A percentile compares a stretch with the other conserved stretches of the same genome.
phyloP scores from a whole-genome alignment of 2,113 vertebrate genomes.

The Opisthocomus hoazin region DNA sequence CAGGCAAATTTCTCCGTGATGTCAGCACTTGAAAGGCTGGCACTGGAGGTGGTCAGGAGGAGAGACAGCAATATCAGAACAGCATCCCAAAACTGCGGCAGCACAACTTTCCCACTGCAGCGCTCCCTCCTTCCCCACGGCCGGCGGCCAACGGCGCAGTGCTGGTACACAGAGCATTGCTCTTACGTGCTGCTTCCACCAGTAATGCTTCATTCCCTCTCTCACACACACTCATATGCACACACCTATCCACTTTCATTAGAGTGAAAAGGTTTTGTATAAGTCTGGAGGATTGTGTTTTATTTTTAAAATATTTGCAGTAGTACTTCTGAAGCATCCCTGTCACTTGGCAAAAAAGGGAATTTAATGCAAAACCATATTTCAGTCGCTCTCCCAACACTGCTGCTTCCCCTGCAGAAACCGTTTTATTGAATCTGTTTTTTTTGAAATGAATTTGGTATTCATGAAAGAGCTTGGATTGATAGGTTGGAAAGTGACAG shows the following conservation, averaged over 20 bases:
- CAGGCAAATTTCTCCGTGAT: neutral
- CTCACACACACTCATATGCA: neutral
- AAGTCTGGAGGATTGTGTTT: neutral
- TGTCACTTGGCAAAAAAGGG: constrained; percentile 17
- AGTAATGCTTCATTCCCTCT: neutral
- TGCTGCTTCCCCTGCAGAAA: constrained; percentile 20
- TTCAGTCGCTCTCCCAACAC: neutral
- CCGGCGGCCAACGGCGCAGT: neutral
- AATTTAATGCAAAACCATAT: constrained; percentile 37
- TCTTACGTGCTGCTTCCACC: neutral
- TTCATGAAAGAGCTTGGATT: constrained; percentile 32
- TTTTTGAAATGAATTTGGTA: neutral
- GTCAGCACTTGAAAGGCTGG: neutral
- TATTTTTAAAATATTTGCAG: constrained; percentile 5
- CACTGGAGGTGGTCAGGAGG: fast-evolving
- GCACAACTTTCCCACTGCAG: neutral
- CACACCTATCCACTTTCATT: neutral
- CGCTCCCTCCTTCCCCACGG: neutral
- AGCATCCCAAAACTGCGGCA: neutral
- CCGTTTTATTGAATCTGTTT: constrained; percentile 27
- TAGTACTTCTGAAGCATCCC: neutral
- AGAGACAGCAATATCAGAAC: fast-evolving
- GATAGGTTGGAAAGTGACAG: neutral
- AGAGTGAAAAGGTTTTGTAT: neutral
- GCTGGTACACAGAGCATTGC: neutral